Conservation (phyloP, 2,113 vertebrate genomes). For the Dicaeum eximium region DNA sequence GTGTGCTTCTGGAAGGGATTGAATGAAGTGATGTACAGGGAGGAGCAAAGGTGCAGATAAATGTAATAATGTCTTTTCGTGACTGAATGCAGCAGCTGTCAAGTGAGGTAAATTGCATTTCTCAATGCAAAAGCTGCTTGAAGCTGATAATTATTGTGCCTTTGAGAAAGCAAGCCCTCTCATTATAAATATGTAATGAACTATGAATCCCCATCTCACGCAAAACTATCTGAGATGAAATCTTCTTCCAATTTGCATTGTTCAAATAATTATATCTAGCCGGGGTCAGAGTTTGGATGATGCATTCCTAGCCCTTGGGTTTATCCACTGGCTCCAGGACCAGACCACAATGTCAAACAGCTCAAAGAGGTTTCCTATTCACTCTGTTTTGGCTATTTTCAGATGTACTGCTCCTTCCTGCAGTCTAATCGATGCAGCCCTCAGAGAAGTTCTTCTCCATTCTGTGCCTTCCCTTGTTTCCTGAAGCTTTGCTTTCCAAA, state of each 20-base stretch:
- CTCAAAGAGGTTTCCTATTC: neutral
- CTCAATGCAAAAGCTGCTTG: neutral
- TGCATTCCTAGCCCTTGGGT: neutral
- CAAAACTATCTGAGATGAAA: neutral
- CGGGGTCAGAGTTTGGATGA: neutral
- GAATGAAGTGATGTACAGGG: neutral
- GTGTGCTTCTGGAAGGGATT: neutral
- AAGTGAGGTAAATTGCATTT: neutral
- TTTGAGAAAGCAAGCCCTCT: neutral
- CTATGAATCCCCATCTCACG: neutral
- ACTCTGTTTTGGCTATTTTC: neutral
- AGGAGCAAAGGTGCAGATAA: neutral
- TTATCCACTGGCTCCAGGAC: neutral
- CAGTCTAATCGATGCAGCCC: neutral
- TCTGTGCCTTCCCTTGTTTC: neutral
- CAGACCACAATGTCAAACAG: neutral
- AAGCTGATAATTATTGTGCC: neutral
- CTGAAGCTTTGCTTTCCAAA: conserved; percentile 4
- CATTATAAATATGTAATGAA: neutral
- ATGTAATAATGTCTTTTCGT: neutral
- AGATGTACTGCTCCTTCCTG: neutral
- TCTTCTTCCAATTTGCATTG: neutral
- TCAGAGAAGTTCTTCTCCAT: neutral
- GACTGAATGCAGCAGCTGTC: neutral
- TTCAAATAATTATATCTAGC: neutral